phyloP scores from a whole-genome alignment of 2,797 vertebrate genomes.

The Phrynocephalus forsythii region DNA sequence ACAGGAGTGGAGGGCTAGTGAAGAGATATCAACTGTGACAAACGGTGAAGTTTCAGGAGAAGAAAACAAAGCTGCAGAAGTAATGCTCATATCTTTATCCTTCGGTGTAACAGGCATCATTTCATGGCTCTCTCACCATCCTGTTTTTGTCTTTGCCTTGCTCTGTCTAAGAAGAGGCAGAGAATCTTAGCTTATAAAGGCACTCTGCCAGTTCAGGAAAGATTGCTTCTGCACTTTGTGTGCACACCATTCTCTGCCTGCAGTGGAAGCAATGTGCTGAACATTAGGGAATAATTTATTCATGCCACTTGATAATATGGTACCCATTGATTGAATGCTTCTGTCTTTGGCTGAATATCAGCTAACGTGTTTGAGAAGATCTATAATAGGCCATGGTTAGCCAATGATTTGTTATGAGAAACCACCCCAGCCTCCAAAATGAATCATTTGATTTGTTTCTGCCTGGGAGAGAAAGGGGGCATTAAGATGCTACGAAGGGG shows the following conservation, averaged over 20 bases:
- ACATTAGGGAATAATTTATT: background rate
- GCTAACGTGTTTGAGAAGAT: background rate
- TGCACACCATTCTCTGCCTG: background rate
- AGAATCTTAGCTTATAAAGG: background rate
- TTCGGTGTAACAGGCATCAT: background rate
- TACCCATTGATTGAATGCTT: background rate
- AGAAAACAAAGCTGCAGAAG: slow-evolving; percentile 60
- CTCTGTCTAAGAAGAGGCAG: background rate
- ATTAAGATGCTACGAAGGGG: background rate
- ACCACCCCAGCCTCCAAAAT: background rate
- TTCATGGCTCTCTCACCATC: background rate
- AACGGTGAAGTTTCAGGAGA: slow-evolving; percentile 80
- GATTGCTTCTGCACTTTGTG: background rate
- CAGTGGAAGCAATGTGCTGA: background rate
- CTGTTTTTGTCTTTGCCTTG: background rate
- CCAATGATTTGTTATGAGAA: background rate
- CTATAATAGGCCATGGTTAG: background rate
- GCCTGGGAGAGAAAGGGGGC: too few relatives aligned
- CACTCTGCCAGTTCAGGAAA: background rate
- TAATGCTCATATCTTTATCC: slow-evolving; percentile 37
- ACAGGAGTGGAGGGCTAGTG: slow-evolving; percentile 76
- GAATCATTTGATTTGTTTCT: too few relatives aligned
- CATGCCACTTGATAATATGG: background rate
- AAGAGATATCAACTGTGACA: slow-evolving; percentile 72
- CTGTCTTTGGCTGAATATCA: background rate